Conservation (phyloP, 1,140 invertebrate genomes). For the Microvelia longipes region DNA sequence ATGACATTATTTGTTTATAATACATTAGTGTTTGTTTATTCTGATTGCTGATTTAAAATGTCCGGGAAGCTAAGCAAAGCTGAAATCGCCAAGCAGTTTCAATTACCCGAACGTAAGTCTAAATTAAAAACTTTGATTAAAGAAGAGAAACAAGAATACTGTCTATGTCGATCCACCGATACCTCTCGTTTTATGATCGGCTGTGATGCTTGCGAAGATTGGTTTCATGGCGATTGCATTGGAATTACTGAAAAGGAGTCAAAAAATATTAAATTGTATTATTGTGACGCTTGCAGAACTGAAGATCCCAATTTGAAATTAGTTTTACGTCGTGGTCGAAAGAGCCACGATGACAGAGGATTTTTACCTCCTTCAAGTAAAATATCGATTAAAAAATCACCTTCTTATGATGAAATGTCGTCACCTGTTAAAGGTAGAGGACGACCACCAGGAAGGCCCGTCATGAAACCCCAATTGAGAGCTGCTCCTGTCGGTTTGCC, state of each 20-base stretch:
- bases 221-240: conserved; percentile 97
- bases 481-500: background rate
- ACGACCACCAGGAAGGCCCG: background rate
- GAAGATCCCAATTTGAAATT: conserved; percentile 44
- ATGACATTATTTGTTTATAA: too few relatives aligned
- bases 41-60: too few relatives aligned
- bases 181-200: conserved; percentile 93
- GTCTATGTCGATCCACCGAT: conserved; percentile 84
- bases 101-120: conserved; percentile 74
- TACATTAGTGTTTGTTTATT: too few relatives aligned
- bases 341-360: background rate
- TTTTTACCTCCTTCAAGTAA: background rate
- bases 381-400: background rate
- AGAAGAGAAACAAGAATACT: conserved; percentile 79
- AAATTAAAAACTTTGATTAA: conserved; percentile 78
- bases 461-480: background rate
- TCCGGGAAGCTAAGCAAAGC: conserved; percentile 29
- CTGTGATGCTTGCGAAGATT: conserved; percentile 94
- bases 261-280: conserved; percentile 84
- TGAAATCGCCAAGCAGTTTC: conserved; percentile 77
- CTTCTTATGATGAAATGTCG: background rate
- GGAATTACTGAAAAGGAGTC: conserved; percentile 85
- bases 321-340: background rate
- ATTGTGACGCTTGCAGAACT: conserved; percentile 45
- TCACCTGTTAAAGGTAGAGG: background rate